Percentiles rank a stretch among this genome's conserved stretches.
Conservation (phyloP, 1,140 invertebrate genomes). For the Geopemphigus sp. region DNA sequence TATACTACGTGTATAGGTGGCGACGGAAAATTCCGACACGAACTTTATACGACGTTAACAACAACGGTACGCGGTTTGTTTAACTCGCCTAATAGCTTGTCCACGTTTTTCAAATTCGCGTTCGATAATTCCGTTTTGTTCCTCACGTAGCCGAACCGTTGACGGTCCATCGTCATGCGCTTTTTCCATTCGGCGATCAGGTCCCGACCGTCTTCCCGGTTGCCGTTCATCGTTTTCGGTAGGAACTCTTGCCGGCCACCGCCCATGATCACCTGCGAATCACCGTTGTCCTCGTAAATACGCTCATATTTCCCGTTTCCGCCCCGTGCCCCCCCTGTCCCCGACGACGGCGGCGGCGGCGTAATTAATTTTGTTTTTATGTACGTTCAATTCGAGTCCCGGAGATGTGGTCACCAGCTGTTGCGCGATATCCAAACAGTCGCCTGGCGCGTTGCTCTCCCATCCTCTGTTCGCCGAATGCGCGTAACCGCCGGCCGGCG, state of each 20-base stretch:
- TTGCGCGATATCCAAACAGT: conserved; percentile 61
- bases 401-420: conserved; percentile 64
- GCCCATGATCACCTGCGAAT: conserved; percentile 54
- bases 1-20: no score
- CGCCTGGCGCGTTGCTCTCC: conserved; percentile 58
- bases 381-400: conserved; percentile 62
- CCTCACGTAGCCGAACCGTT: conserved; percentile 17
- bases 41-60: no score
- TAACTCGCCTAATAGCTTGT: conserved; percentile 36
- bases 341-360: no score
- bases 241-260: conserved; percentile 66
- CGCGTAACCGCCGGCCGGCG: conserved; percentile 73
- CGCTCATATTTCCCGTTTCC: no score
- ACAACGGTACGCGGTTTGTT: no score
- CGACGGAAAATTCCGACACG: no score
- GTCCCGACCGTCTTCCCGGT: conserved; percentile 60
- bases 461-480: conserved; percentile 66
- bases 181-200: conserved; percentile 61
- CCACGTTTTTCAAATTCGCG: conserved; percentile 13
- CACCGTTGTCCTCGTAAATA: neutral
- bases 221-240: conserved; percentile 53
- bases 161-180: neutral
- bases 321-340: no score
- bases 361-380: neutral
- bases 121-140: conserved; percentile 38